Percentiles rank a stretch among this genome's conserved stretches.
phyloP scores from a whole-genome alignment of 1,140 invertebrate species.

The Heliothis subflexa region DNA sequence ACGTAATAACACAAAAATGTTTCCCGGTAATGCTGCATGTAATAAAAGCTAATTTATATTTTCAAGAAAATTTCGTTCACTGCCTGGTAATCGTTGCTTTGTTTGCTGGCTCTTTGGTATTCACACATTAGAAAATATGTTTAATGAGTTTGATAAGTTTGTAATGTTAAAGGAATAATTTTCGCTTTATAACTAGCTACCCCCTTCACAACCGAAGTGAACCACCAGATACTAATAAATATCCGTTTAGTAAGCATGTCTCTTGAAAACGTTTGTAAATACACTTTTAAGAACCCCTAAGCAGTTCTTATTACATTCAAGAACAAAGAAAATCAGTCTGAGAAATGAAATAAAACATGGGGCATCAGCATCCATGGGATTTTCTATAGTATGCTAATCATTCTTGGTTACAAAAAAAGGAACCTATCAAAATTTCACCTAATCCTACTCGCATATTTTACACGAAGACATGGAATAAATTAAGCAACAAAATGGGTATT shows the following conservation, averaged over 20 bases:
- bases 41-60: conserved; percentile 43
- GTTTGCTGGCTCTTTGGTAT: not conserved
- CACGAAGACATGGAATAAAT: conserved; percentile 34
- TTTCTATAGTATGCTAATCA: too few species aligned
- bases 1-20: conserved; percentile 55
- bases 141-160: not conserved
- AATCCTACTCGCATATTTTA: conserved; percentile 11
- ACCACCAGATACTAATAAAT: too few species aligned
- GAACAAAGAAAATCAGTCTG: too few species aligned
- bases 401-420: too few species aligned
- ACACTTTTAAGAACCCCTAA: too few species aligned
- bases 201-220: not conserved
- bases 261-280: too few species aligned
- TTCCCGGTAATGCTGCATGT: conserved; percentile 25
- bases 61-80: conserved; percentile 37
- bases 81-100: not conserved
- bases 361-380: too few species aligned
- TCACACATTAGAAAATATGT: conserved; percentile 4
- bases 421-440: not conserved
- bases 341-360: too few species aligned
- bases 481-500: conserved; percentile 32
- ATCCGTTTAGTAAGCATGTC: too few species aligned
- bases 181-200: not conserved
- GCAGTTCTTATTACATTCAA: too few species aligned
- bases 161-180: not conserved